Evolutionary conservation across 2,888 invertebrate species (phyloP).

Genomic region (Pyralis farinalis): DNA sequence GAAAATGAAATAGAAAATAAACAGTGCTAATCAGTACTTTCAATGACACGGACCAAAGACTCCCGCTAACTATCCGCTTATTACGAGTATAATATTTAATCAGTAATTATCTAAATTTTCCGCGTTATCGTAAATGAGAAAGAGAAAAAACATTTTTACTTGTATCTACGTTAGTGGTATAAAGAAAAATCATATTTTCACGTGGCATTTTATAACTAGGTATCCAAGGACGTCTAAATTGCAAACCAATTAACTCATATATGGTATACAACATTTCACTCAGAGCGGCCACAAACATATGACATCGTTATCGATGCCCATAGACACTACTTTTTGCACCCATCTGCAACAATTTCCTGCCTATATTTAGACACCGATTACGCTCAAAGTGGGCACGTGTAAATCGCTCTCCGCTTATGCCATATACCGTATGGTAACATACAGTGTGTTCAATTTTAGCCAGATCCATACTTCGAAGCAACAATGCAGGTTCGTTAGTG

Average conservation of each 20-base stretch:
- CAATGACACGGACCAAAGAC: no score
- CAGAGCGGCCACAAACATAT: neutral
- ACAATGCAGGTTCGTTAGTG: constrained; percentile 73
- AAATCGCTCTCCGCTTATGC: constrained; percentile 16
- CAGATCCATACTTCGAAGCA: constrained; percentile 43
- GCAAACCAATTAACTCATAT: neutral
- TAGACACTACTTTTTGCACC: no score
- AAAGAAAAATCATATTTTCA: no score
- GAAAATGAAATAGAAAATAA: no score
- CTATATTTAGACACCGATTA: neutral
- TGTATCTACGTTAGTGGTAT: no score
- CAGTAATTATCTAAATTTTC: no score
- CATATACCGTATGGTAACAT: constrained; percentile 24
- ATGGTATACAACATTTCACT: neutral
- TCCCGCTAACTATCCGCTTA: no score
- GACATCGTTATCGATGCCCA: neutral
- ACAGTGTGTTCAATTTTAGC: constrained; percentile 53
- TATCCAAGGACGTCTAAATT: neutral
- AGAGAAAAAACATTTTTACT: no score
- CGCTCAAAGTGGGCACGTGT: neutral
- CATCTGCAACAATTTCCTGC: neutral
- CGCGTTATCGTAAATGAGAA: no score
- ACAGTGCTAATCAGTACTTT: no score
- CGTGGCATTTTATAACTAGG: no score
- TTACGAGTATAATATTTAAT: no score